phyloP scores from a whole-genome alignment of 2,797 vertebrate genomes.

The Champsocephalus esox region DNA sequence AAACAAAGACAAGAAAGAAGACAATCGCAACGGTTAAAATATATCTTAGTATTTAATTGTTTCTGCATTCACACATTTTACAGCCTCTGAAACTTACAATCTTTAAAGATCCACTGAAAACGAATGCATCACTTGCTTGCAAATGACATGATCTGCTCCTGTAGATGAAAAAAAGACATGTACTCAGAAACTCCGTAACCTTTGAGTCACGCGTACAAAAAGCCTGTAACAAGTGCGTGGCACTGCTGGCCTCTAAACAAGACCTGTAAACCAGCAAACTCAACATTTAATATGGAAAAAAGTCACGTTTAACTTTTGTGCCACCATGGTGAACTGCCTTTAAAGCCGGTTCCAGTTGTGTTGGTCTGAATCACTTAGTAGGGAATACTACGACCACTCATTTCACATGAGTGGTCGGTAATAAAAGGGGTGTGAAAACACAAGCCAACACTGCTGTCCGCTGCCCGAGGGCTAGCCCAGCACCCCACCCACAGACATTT shows the following conservation, averaged over 20 bases:
- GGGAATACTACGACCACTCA: constrained; percentile 82
- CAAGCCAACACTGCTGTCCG: constrained; percentile 83
- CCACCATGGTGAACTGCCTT: constrained; percentile 66
- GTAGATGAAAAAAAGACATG: constrained; percentile 68
- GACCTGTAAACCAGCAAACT: constrained; percentile 60
- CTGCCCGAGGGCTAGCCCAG: constrained; percentile 77
- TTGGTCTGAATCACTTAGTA: constrained; percentile 83
- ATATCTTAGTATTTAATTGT: constrained; percentile 73
- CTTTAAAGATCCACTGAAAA: constrained; percentile 27
- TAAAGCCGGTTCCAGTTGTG: constrained; percentile 67
- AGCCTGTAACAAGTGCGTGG: constrained; percentile 31
- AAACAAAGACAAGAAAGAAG: constrained; percentile 12
- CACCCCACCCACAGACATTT: constrained; percentile 89
- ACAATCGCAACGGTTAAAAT: constrained; percentile 70
- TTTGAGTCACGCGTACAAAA: constrained; percentile 31
- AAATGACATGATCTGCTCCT: constrained; percentile 96
- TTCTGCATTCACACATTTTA: constrained; percentile 65
- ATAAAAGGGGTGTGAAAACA: constrained; percentile 90
- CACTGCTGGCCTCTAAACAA: constrained; percentile 38
- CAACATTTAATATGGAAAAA: constrained; percentile 68
- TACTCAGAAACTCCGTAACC: constrained; percentile 29
- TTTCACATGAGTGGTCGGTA: constrained; percentile 86
- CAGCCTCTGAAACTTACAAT: constrained; percentile 52
- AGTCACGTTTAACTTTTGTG: constrained; percentile 53
- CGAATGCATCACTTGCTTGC: constrained; percentile 90